Conservation (phyloP, 2,113 vertebrate genomes). For the Apaloderma vittatum region DNA sequence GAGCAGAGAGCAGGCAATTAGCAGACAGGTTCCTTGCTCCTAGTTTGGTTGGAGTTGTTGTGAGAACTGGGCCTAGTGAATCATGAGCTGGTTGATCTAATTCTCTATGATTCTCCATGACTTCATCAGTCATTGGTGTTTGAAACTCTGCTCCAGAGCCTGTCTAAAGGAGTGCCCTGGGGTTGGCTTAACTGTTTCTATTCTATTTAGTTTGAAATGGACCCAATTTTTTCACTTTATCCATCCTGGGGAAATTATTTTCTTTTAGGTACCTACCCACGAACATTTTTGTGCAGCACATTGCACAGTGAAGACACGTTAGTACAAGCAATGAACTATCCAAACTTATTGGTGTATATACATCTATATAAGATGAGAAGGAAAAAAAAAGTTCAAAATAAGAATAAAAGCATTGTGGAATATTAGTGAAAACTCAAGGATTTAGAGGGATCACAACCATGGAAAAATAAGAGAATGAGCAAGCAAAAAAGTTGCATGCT, state of each 20-base stretch:
- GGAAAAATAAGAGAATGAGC: not conserved
- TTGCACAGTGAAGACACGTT: not conserved
- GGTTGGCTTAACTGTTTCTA: slow-evolving; percentile 66
- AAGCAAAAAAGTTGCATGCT: not conserved
- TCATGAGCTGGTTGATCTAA: slow-evolving; percentile 40
- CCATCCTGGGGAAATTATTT: not conserved
- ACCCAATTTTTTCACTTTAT: not conserved
- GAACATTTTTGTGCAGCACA: not conserved
- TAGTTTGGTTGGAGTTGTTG: not conserved
- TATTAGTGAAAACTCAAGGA: not conserved
- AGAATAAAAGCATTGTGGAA: not conserved
- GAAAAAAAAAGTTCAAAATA: not conserved
- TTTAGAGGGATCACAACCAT: not conserved
- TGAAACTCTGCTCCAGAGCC: slow-evolving; percentile 32
- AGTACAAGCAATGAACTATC: not conserved
- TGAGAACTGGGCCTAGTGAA: slow-evolving; percentile 40
- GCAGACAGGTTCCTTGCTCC: not conserved
- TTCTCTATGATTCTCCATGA: slow-evolving; percentile 40
- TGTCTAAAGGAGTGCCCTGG: slow-evolving; percentile 36
- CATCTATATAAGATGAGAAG: not conserved
- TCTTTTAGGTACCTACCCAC: not conserved
- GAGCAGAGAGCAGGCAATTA: not conserved
- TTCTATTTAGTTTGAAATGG: slow-evolving; percentile 10
- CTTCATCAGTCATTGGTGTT: slow-evolving; percentile 42
- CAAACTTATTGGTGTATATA: not conserved